Evolutionary conservation across 2,888 invertebrate genomes (phyloP).

Genomic region (Prionchulus punctatus): DNA sequence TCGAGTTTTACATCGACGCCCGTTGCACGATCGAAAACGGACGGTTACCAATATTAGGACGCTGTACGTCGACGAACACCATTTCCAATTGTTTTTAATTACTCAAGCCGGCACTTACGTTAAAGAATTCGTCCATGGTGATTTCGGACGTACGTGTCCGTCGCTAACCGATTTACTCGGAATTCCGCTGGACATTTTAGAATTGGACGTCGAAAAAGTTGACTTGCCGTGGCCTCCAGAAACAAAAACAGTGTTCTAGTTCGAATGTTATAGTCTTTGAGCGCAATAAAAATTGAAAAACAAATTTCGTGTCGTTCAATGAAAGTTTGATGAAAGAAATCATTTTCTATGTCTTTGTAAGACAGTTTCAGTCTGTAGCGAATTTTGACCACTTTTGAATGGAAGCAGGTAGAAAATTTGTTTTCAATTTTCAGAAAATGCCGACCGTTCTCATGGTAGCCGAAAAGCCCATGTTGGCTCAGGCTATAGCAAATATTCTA

Average conservation of each 20-base stretch:
- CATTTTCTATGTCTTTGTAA: too few species aligned
- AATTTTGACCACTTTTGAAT: too few species aligned
- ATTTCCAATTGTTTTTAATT: conserved; percentile 15
- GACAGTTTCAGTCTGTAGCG: too few species aligned
- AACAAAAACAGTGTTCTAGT: conserved; percentile 10
- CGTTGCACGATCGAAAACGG: conserved; percentile 22
- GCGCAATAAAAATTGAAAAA: too few species aligned
- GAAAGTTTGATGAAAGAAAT: too few species aligned
- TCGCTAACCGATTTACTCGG: conserved; percentile 51
- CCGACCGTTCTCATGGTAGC: conserved; percentile 70
- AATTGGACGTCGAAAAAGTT: conserved; percentile 65
- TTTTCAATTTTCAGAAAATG: too few species aligned
- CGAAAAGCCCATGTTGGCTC: conserved; percentile 93
- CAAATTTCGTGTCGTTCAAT: too few species aligned
- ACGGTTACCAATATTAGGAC: conserved; percentile 17
- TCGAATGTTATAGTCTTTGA: too few species aligned
- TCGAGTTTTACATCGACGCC: conserved; percentile 19
- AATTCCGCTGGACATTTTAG: conserved; percentile 61
- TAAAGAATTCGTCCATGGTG: conserved; percentile 92
- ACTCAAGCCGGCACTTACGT: conserved; percentile 48
- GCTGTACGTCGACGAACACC: conserved; percentile 20
- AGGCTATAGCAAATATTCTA: conserved; percentile 76
- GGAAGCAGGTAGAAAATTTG: too few species aligned
- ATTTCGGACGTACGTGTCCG: conserved; percentile 72
- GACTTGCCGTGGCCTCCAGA: conserved; percentile 54